Conservation (phyloP, 2,113 vertebrate species). For the Epinephelus lanceolatus region DNA sequence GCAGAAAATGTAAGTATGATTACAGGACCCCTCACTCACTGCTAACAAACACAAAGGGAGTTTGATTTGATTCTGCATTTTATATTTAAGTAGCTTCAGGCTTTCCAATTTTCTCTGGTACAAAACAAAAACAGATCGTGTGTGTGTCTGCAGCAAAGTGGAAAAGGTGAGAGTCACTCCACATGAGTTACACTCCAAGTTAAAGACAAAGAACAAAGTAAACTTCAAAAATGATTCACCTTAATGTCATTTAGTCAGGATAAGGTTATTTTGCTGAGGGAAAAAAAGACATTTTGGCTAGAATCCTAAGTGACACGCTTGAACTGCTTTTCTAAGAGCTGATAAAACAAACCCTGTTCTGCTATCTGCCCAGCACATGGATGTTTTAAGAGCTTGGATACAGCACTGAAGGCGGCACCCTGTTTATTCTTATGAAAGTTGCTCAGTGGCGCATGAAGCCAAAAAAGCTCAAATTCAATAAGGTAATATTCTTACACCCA, state of each 20-base stretch:
- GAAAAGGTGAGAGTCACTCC: conserved; percentile 29
- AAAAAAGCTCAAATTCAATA: no score
- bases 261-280: background rate
- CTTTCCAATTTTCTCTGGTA: conserved; percentile 50
- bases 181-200: background rate
- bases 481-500: no score
- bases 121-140: conserved; percentile 50
- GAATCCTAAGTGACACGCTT: background rate
- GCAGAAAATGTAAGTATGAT: conserved; percentile 50
- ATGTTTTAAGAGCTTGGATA: no score
- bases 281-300: background rate
- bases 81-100: conserved; percentile 56
- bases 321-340: background rate
- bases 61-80: conserved; percentile 67
- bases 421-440: no score
- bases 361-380: background rate
- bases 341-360: background rate
- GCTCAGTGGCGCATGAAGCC: no score
- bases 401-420: no score
- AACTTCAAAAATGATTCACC: background rate
- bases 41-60: conserved; percentile 28
- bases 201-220: background rate
- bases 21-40: conserved; percentile 57
- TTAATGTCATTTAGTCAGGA: conserved; percentile 1
- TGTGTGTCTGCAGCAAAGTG: conserved; percentile 27